Base-by-base conservation (phyloP, 2,797 vertebrate genomes). In the Glossophaga mutica region DNA sequence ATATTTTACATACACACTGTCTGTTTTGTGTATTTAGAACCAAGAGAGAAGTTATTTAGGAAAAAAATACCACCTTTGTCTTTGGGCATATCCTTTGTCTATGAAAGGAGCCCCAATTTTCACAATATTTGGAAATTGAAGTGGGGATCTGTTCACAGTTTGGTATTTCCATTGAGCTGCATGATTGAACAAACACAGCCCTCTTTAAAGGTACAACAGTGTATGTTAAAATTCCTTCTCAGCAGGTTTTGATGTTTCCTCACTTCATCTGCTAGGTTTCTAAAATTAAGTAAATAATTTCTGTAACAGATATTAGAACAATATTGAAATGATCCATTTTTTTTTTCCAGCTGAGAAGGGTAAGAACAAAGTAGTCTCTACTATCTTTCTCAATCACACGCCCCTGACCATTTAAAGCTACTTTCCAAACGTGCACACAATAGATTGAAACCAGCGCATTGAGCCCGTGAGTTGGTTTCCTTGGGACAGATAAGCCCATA, bases 401-500 rank as follows among this genome's bases (percentile, higher is more conserved):
- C 76, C 95, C 81, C 94, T 92, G 74, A 94, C 62, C 62, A 62
- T 82, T 96, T 96, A 93, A 97, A 98, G 93, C 92, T 96, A 81
- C 96, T 94, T 95, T 92, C 65, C 50, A 97, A 97, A 98, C 97
- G 93, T 97, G 91, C 94, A 98, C 93, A 98, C 97, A 98, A 67
- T 87, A 95, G 94, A 97, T 97, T 94, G 90, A 97, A 97, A 96
- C 94, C n/a, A 77, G 73, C 96, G 87, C 97, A 94, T 97, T 97
- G 97, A 95, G 87, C 81, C 98, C 96, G 81, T 97, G 74, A 98
- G 89, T 98, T 96, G 71, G 87, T 97, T 95, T 97, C 97, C 96
- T 96, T 97, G 95, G 94, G 94, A 98, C 98, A 97, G 96, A 98
- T 98, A 97, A 98, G 89, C 96, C 94, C 95, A 97, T 98, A 97